Conservation (phyloP, 2,113 vertebrate genomes). For the Triplophysa rosa region DNA sequence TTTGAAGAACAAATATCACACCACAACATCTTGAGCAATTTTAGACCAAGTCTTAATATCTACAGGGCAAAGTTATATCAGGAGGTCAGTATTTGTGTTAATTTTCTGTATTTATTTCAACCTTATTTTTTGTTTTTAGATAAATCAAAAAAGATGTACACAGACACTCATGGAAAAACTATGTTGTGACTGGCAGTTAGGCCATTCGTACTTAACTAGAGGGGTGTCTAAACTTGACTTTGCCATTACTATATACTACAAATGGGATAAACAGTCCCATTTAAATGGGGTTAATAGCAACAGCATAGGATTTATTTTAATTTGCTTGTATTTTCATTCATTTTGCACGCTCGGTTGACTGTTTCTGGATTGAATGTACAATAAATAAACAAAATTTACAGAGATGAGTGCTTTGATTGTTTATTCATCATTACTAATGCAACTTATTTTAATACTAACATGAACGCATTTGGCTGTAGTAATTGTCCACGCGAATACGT, state of each 20-base stretch:
- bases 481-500: too few relatives aligned
- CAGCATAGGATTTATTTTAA: constrained; percentile 30
- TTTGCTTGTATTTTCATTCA: constrained; percentile 55
- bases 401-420: not conserved
- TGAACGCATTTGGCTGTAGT: too few relatives aligned
- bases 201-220: not conserved
- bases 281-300: not conserved
- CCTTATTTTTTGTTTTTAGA: not conserved
- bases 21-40: not conserved
- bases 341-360: constrained; percentile 64
- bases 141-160: not conserved
- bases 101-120: not conserved
- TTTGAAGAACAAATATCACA: not conserved
- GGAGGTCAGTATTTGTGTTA: not conserved
- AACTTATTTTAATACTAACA: not conserved
- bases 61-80: not conserved
- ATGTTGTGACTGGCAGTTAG: not conserved
- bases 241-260: not conserved
- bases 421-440: not conserved
- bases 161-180: not conserved
- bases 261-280: not conserved
- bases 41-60: not conserved
- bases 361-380: constrained; percentile 76
- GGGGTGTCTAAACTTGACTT: not conserved
- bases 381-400: constrained; percentile 66